Base-by-base conservation (phyloP, 1,140 invertebrate genomes). In the Ptiloglossa arizonensis region DNA sequence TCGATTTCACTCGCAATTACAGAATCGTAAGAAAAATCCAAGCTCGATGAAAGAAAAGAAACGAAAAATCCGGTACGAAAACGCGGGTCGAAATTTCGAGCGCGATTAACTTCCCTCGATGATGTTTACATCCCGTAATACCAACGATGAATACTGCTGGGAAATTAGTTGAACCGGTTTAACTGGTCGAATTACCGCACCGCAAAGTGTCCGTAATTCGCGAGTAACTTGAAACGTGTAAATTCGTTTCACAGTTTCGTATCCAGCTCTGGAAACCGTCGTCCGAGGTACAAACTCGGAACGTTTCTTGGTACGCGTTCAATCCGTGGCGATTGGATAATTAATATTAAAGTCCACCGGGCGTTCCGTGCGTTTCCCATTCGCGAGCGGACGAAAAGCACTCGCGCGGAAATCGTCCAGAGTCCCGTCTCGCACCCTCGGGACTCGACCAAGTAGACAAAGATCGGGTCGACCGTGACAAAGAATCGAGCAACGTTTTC, bases 381-480 rank as follows among this genome's bases (percentile, higher is more conserved):
- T 22, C n/a, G 11, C 19, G 22, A 52, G 9, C n/a, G 59, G 38
- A 22, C 29, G 57, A 11, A 38, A 59, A 22, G 19, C 19, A 35
- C 35, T 24, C 22, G 9, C 22, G 50, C 15, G 4, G n/a, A 24
- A 62, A 9, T 59, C 41, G 44, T 63, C 24, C 27, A 13, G 5
- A 41, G 22, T 41, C 27, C 1, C 50, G 6, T 15, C 54, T 11
- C 9, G 50, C 8, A 63, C 41, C 17, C 44, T 24, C 9, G 46
- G 2, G 46, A 38, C 27, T 13, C 54, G 44, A 50, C n/a, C 38
- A 57, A 22, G 22, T 41, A 41, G 13, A 50, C 24, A 64, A 50
- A 68, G 79, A 56, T 35, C 17, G 22, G 63, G 44, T 81, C 38
- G 50, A 19, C 59, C n/a, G 19, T n/a, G 44, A 38, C 64, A 8